Conservation (phyloP, 2,113 vertebrate species). For the Lepus timidus region DNA sequence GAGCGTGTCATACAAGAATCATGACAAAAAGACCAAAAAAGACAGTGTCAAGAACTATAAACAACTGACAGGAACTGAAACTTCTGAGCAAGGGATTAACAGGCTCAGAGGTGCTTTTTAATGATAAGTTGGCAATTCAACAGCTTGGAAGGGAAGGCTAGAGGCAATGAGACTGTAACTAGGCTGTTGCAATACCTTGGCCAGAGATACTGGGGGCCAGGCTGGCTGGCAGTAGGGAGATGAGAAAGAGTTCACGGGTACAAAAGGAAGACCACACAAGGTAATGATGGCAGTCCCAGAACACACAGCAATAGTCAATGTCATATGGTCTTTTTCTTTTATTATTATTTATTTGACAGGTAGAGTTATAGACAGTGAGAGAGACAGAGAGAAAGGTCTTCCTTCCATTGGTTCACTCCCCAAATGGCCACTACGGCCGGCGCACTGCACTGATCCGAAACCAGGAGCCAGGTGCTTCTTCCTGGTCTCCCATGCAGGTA, state of each 20-base stretch:
- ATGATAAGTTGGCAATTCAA: background rate
- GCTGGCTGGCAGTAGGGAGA: background rate
- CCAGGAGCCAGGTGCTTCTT: too few species aligned
- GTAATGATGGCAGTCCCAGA: background rate
- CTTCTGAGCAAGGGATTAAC: background rate
- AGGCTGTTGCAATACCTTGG: background rate
- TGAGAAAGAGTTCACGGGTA: background rate
- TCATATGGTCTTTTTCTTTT: background rate
- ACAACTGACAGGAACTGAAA: background rate
- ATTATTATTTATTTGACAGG: too few species aligned
- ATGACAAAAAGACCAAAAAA: background rate
- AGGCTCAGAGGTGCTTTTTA: background rate
- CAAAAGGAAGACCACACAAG: background rate
- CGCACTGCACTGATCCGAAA: too few species aligned
- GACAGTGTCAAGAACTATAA: background rate
- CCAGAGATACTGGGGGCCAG: background rate
- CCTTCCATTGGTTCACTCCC: too few species aligned
- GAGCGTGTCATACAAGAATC: background rate
- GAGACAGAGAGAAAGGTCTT: too few species aligned
- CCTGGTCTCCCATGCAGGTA: too few species aligned
- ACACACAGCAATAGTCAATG: background rate
- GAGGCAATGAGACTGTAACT: background rate
- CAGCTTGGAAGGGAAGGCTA: background rate
- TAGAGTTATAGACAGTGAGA: too few species aligned
- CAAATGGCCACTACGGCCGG: too few species aligned